These are phyloP conservation scores for Eriosoma lanigerum DNA, from an alignment of 1,140 invertebrate species.

Conservation along the genomic window DNA sequence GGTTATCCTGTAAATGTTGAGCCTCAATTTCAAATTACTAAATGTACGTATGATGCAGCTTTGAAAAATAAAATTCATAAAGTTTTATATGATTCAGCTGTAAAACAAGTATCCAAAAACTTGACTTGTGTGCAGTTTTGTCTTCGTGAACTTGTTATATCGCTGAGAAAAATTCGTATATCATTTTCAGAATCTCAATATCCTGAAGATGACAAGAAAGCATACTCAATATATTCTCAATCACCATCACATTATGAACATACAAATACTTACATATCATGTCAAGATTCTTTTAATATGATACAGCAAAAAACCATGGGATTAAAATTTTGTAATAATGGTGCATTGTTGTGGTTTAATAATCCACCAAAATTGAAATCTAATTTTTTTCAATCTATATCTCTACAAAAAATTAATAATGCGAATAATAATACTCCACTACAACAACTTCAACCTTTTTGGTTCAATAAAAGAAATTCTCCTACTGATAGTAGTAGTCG, in stretches of 20 bases:
- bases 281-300: conserved; percentile 23
- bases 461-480: conserved; percentile 16
- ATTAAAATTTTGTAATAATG: conserved; percentile 45
- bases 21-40: conserved; percentile 33
- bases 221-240: conserved; percentile 37
- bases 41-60: conserved; percentile 30
- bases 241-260: conserved; percentile 43
- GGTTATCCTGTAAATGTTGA: conserved; percentile 32
- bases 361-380: conserved; percentile 6
- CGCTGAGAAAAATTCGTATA: conserved; percentile 62
- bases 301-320: conserved; percentile 39
- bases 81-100: conserved; percentile 72
- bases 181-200: conserved; percentile 40
- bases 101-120: conserved; percentile 74
- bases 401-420: conserved; percentile 18
- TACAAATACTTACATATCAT: conserved; percentile 12
- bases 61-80: conserved; percentile 55
- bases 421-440: conserved; percentile 8
- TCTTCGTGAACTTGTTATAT: conserved; percentile 71
- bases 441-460: conserved; percentile 10
- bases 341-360: conserved; percentile 46
- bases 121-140: conserved; percentile 79
- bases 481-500: background rate
- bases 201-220: conserved; percentile 35
- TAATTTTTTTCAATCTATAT: conserved; percentile 22